Percentiles rank a stretch among this genome's conserved stretches.
Conservation (phyloP, 2,888 invertebrate genomes). For the Tholera decimalis region DNA sequence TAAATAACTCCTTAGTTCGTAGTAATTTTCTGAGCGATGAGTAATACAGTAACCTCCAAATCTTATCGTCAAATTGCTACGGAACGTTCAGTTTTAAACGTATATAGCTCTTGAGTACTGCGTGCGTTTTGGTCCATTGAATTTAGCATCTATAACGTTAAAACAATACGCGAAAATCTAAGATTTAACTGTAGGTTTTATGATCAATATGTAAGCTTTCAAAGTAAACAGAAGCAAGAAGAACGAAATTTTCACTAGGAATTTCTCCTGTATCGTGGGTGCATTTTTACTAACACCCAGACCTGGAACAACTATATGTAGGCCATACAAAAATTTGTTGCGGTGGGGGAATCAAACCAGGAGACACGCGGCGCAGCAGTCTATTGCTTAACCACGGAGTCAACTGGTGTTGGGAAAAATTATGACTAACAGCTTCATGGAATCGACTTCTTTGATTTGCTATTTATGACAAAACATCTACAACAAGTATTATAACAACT, state of each 20-base stretch:
- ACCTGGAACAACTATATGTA: too few species aligned
- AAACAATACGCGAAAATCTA: constrained; percentile 1
- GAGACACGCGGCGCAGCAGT: too few species aligned
- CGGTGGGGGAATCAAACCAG: too few species aligned
- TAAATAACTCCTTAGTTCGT: constrained; percentile 32
- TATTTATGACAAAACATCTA: background rate
- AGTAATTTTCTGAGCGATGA: constrained; percentile 44
- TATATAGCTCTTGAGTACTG: background rate
- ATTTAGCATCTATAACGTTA: background rate
- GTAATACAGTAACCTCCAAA: constrained; percentile 53
- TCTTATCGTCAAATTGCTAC: constrained; percentile 23
- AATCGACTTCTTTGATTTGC: background rate
- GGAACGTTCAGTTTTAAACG: constrained; percentile 21
- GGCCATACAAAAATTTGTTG: too few species aligned
- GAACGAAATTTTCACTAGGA: too few species aligned
- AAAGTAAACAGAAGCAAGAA: too few species aligned
- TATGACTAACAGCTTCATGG: background rate
- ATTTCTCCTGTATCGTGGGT: too few species aligned
- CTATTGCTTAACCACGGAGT: too few species aligned
- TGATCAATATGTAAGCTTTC: background rate
- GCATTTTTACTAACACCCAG: too few species aligned
- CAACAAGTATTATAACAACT: background rate
- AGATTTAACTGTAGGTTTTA: background rate
- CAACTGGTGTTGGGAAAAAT: background rate
- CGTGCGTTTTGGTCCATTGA: background rate